Evolutionary conservation across 2,113 vertebrate genomes (phyloP), one percentile per base, ranked within the genome.

Genomic region (Polypterus senegalus): DNA sequence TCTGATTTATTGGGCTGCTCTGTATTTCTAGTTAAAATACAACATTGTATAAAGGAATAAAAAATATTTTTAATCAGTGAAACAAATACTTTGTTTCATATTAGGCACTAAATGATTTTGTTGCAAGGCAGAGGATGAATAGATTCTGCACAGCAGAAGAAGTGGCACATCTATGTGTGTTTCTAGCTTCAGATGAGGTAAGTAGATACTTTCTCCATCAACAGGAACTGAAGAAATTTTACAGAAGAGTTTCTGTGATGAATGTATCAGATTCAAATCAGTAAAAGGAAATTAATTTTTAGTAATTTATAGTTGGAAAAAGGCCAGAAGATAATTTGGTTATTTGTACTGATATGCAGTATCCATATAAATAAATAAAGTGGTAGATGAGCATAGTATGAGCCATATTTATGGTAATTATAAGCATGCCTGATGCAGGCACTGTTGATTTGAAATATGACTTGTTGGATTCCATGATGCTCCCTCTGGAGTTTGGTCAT

Each of bases 151-250:
- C 88, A 1, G 86, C 93, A 0, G 91, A 95, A 61, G 94, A 98
- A 77, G 85, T 98, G 63, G 92, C 92, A 1, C 68, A 89, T 63
- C 87, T 98, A 8, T 94, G 92, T 46, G 88, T 98, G 5, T 98
- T 95, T 74, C 65, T 98, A 85, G 96, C 94, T 48, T 97, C 94
- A 3, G 91, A 98, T 67, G 96, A 98, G 79, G 94, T 93, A 77
- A 83, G 87, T 62, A 3, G 52, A 11, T 65, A 10, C 57, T 27
- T 6, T 6, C 6, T 64, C 27, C 57, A 66, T 60, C 5, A 4
- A 47, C 2, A 43, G 4, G n/a, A 5, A 46, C 45, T 43, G 46
- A 46, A 5, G 51, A 56, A 5, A 3, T 10, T 64, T 49, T 44
- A 48, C 9, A 7, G 44, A 47, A 27, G 3, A 46, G n/a, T 3